These are phyloP conservation scores for Thalassarche chlororhynchos DNA, from an alignment of 2,113 vertebrate species.

Conservation along the genomic window DNA sequence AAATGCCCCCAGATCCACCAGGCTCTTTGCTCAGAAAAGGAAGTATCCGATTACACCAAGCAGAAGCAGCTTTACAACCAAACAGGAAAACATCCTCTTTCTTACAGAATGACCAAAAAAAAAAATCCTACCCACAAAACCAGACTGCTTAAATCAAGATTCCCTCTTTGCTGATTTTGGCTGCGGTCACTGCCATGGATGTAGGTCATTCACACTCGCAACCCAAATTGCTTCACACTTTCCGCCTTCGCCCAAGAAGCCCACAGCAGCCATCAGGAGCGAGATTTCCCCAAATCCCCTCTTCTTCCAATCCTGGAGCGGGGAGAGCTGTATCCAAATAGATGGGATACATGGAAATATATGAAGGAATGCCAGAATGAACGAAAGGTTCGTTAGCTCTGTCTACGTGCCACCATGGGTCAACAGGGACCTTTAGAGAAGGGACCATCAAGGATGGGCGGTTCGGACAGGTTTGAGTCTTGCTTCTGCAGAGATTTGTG, in stretches of 20 bases:
- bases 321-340: neutral
- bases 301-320: neutral
- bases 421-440: neutral
- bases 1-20: neutral
- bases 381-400: neutral
- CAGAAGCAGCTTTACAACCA: neutral
- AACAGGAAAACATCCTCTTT: conserved; percentile 11
- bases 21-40: neutral
- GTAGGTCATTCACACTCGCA: neutral
- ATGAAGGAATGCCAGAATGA: neutral
- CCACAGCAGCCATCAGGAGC: rapidly evolving
- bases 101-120: neutral
- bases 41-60: conserved; percentile 15
- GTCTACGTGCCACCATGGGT: rapidly evolving
- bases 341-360: neutral
- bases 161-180: neutral
- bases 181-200: rapidly evolving
- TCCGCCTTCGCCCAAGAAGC: neutral
- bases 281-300: neutral
- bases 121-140: neutral
- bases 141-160: neutral
- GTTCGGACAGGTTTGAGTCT: neutral
- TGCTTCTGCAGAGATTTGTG: neutral
- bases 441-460: neutral
- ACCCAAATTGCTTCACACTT: neutral